Conservation (phyloP, 2,888 invertebrate genomes). For the Achlya flavicornis region DNA sequence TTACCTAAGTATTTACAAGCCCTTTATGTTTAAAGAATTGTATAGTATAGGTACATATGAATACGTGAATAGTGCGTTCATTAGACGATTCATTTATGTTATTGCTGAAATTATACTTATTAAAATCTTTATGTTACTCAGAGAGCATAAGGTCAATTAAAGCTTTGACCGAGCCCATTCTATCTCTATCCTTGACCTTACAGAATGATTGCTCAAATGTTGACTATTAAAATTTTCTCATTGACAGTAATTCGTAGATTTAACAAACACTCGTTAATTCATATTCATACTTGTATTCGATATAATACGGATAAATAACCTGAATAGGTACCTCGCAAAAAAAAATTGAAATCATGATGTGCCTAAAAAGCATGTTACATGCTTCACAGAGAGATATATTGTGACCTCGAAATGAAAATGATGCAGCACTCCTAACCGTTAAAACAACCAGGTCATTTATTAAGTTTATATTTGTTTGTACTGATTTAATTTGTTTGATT, state of each 20-base stretch:
- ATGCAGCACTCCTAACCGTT: slow-evolving; percentile 78
- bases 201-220: slow-evolving; percentile 44
- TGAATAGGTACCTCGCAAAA: slow-evolving; percentile 31
- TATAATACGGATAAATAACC: neutral
- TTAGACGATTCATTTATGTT: slow-evolving; percentile 48
- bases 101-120: slow-evolving; percentile 41
- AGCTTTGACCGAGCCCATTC: slow-evolving; percentile 47
- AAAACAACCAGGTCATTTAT: slow-evolving; percentile 82
- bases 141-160: slow-evolving; percentile 50
- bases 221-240: slow-evolving; percentile 39
- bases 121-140: slow-evolving; percentile 46
- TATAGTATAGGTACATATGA: slow-evolving; percentile 33
- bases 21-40: slow-evolving; percentile 56
- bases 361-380: slow-evolving; percentile 69
- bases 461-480: slow-evolving; percentile 76
- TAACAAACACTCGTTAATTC: neutral
- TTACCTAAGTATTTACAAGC: slow-evolving; percentile 47
- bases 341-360: slow-evolving; percentile 60
- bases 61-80: slow-evolving; percentile 47
- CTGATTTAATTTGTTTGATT: slow-evolving; percentile 45
- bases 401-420: slow-evolving; percentile 80
- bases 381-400: slow-evolving; percentile 70
- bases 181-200: slow-evolving; percentile 55
- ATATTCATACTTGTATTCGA: slow-evolving; percentile 4
- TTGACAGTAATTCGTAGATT: neutral